phyloP scores from a whole-genome alignment of 2,113 vertebrate genomes.

The Psophia crepitans region DNA sequence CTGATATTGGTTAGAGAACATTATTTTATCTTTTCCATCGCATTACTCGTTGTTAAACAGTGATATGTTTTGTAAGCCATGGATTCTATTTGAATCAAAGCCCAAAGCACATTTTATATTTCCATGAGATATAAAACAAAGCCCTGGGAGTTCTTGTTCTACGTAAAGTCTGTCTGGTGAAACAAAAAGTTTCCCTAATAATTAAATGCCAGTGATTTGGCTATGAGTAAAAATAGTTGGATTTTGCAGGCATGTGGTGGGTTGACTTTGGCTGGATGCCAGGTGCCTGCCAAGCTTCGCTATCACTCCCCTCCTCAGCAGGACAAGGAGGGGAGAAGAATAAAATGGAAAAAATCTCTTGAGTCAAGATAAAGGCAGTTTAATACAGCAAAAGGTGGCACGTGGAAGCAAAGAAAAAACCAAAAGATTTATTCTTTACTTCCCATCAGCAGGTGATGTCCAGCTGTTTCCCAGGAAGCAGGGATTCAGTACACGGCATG shows the following conservation, averaged over 20 bases:
- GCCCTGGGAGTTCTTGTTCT: neutral
- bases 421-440: no score
- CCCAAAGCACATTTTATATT: neutral
- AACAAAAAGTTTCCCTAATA: neutral
- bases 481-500: no score
- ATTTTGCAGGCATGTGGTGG: neutral
- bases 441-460: no score
- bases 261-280: no score
- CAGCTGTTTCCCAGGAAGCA: no score
- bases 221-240: neutral
- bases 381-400: no score
- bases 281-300: no score
- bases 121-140: neutral
- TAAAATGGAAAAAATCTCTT: no score
- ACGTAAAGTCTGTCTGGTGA: neutral
- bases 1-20: neutral
- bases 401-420: no score
- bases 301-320: no score
- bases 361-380: no score
- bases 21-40: slow-evolving; percentile 18
- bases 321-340: no score
- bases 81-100: neutral
- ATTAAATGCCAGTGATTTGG: neutral
- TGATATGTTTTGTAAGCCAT: neutral
- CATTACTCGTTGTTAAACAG: neutral